A percentile compares a stretch with the other conserved stretches of the same genome.
Evolutionary conservation across 2,113 vertebrate species (phyloP).

Genomic region (Euleptes europaea): DNA sequence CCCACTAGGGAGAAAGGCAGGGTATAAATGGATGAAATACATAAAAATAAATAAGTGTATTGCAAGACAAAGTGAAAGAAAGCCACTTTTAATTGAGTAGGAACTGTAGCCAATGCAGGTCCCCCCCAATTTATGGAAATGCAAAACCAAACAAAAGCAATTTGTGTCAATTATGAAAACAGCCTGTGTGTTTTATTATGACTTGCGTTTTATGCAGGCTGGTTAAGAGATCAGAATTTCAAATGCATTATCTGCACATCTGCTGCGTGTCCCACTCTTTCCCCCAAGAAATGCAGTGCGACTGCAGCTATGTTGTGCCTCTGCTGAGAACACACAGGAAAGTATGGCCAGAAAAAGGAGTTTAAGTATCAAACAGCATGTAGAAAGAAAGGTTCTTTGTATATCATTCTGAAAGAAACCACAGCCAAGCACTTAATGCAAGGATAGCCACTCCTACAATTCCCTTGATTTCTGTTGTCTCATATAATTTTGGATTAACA

Average conservation of each 20-base stretch:
- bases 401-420: neutral
- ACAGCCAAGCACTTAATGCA: constrained; percentile 25
- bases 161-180: neutral
- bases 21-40: neutral
- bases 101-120: neutral
- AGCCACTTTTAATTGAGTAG: neutral
- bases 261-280: neutral
- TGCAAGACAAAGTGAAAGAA: too few relatives aligned
- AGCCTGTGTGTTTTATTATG: neutral
- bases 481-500: constrained; percentile 8
- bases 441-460: neutral
- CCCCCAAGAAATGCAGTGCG: neutral
- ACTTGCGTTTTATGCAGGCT: neutral
- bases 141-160: neutral
- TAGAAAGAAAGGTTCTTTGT: neutral
- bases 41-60: too few relatives aligned
- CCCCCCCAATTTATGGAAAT: neutral
- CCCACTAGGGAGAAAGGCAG: too few relatives aligned
- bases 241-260: neutral
- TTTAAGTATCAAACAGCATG: neutral
- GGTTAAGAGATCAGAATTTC: neutral
- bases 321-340: neutral
- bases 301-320: neutral
- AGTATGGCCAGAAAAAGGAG: neutral
- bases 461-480: constrained; percentile 41